Percentiles rank a stretch among this genome's conserved stretches.
Conservation (phyloP, 2,888 invertebrate species). For the Ormyrus rosae region DNA sequence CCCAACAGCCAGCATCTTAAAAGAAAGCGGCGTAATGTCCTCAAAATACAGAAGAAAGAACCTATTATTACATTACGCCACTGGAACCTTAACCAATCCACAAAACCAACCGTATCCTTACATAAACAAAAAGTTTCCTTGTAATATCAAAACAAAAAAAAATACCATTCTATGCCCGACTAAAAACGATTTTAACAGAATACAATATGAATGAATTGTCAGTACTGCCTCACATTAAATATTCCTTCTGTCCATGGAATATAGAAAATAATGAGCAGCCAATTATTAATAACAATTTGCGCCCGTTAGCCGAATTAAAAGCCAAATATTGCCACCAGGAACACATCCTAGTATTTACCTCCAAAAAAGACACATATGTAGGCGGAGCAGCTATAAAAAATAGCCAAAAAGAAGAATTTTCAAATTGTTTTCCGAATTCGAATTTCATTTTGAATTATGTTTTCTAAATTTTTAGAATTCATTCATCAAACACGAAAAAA, state of each 20-base stretch:
- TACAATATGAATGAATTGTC: neutral
- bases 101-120: neutral
- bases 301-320: neutral
- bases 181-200: neutral
- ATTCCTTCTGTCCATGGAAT: neutral
- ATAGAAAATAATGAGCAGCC: neutral
- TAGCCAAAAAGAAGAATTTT: too few relatives aligned
- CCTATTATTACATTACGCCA: neutral
- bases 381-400: neutral
- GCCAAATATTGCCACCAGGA: neutral
- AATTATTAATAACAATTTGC: neutral
- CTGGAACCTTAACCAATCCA: neutral
- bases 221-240: neutral
- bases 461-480: too few relatives aligned
- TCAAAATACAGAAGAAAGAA: neutral
- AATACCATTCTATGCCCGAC: neutral
- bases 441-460: too few relatives aligned
- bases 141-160: neutral
- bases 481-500: too few relatives aligned
- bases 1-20: neutral
- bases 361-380: neutral
- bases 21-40: neutral
- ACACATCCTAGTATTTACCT: neutral
- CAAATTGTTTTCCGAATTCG: too few relatives aligned
- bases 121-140: neutral